phyloP scores from a whole-genome alignment of 2,797 vertebrate species.

The Poliocrania exsul region DNA sequence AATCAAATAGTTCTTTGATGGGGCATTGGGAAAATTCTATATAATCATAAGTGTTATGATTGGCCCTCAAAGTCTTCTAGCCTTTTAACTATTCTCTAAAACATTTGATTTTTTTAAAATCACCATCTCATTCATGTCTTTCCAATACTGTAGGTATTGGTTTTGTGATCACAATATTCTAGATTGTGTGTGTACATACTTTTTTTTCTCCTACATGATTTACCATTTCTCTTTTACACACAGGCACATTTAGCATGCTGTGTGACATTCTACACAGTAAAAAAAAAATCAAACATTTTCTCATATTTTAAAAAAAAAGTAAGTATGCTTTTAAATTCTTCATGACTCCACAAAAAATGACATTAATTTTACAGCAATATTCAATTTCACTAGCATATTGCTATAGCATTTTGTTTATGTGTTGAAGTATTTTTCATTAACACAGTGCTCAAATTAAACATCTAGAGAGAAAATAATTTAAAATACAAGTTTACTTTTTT shows the following conservation, averaged over 20 bases:
- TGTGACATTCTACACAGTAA: not conserved
- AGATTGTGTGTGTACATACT: fast-evolving
- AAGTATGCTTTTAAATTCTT: not conserved
- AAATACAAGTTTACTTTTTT: not conserved
- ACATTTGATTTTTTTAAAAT: not conserved
- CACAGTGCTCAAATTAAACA: not conserved
- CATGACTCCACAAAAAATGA: not conserved
- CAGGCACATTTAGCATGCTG: not conserved
- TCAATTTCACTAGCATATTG: not conserved
- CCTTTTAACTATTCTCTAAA: not conserved
- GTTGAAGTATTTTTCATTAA: not conserved
- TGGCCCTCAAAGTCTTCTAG: not conserved
- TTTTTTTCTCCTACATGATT: not conserved
- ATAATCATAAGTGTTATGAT: not conserved
- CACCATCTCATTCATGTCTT: not conserved
- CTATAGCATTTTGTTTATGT: not conserved
- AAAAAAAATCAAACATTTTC: not conserved
- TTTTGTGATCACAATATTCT: not conserved
- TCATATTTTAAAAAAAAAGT: not conserved
- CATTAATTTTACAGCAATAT: not conserved
- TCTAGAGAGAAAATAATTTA: not conserved
- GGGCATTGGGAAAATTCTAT: not conserved
- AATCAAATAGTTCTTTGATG: not conserved
- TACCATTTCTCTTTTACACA: not conserved
- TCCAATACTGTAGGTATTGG: not conserved